These are phyloP conservation scores for Aleiodes sp. DNA, from an alignment of 1,140 invertebrate genomes.

Conservation along the genomic window DNA sequence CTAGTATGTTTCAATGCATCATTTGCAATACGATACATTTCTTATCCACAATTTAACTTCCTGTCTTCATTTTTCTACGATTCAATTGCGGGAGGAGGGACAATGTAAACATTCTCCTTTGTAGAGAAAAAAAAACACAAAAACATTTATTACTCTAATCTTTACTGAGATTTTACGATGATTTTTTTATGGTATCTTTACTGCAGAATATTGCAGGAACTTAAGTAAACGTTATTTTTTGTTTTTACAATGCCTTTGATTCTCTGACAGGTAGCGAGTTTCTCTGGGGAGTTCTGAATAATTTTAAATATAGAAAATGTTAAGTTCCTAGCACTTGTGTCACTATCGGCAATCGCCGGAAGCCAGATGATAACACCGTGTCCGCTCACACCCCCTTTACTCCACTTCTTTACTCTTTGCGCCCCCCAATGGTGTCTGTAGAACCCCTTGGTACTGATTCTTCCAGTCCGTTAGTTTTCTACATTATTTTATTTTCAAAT, in stretches of 20 bases:
- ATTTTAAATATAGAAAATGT: neutral
- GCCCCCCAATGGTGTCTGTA: neutral
- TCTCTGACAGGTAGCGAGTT: neutral
- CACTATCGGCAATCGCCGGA: constrained; percentile 50
- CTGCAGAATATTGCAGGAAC: neutral
- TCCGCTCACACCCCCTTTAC: constrained; percentile 45
- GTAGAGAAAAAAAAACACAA: neutral
- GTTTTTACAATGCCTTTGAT: neutral
- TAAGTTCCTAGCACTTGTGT: neutral
- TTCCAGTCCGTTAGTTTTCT: neutral
- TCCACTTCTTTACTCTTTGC: neutral
- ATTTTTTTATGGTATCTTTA: neutral
- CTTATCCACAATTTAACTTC: constrained; percentile 8
- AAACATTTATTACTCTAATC: neutral
- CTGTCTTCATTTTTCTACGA: neutral
- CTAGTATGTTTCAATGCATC: constrained; percentile 18
- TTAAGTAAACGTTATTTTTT: too few species aligned
- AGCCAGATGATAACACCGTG: constrained; percentile 48
- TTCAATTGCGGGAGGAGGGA: too few species aligned
- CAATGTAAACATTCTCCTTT: too few species aligned
- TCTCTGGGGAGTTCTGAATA: neutral
- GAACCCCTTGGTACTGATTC: neutral
- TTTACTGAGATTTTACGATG: neutral
- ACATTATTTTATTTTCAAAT: neutral
- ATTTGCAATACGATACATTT: neutral